Base-by-base conservation (phyloP, 2,888 invertebrate species). In the Siphlonurus alternatus region DNA sequence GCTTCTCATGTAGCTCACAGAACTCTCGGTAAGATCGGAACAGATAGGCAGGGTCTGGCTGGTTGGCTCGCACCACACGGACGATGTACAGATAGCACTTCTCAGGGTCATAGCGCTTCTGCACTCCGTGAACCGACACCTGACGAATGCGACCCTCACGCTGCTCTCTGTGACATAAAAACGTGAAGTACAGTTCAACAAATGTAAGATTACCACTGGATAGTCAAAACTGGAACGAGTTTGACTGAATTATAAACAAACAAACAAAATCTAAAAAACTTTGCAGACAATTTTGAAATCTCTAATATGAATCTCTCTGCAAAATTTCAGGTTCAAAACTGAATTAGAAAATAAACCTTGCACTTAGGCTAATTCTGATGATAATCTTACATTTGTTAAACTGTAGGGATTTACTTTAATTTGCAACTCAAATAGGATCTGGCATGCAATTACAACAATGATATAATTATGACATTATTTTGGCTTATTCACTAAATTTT, bases 11-110 rank as follows among this genome's bases (percentile, higher is more conserved):
- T 65, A 99, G 85, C 76, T 99, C 99, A 18, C 90, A 88, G 77
- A 98, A 97, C 78, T 99, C 98, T 71, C 93, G 91, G 77, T 95
- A 99, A 0, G 94, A 91, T 66, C 99, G 86, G 75, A 95, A 93
- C 63, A 99, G 81, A 72, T 89, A 89, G 68, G 89, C 85, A 0
- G 92, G 88, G 73, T 93, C 91, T n/a, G 85, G 83, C 74, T 93
- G 90, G 61, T 86, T 86, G 70, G 88, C 89, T 63, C 97, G 80
- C 72, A 86, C 87, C 51, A 97, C 89, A 68, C 87, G 83, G 69
- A 91, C 78, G 67, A 92, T 87, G 74, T 92, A 94, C 70, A 97
- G 94, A 76, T 99, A 99, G 80, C 94, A 93, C 80, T 98, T 98
- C 73, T 95, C 96, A 18, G 96, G 95, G 73, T 92, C 93, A 75